Evolutionary conservation across 2,888 invertebrate species (phyloP).

Genomic region (Acanthosepion pharaonis): DNA sequence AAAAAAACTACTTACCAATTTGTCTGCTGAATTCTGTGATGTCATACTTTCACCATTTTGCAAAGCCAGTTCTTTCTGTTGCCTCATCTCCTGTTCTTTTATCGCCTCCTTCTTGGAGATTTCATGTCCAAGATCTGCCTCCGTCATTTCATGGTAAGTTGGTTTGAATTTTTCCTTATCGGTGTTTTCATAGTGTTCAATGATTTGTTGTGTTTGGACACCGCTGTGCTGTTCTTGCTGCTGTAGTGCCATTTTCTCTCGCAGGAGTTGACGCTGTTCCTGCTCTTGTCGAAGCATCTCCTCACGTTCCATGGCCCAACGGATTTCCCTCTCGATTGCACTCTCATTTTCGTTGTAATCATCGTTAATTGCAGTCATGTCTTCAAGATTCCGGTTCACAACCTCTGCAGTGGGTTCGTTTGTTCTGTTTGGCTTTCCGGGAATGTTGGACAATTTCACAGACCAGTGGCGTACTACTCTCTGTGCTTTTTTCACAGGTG

Average conservation of each 20-base stretch:
- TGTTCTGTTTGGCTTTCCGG: constrained; percentile 48
- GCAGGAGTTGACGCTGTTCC: constrained; percentile 52
- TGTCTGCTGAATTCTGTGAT: too few species aligned
- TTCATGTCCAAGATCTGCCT: constrained; percentile 68
- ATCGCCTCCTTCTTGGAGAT: constrained; percentile 59
- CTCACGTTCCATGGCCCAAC: constrained; percentile 69
- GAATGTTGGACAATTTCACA: constrained; percentile 58
- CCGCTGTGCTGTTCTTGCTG: background rate
- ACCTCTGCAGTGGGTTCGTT: constrained; percentile 51
- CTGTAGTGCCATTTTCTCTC: constrained; percentile 47
- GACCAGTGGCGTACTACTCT: constrained; percentile 62
- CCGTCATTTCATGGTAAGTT: constrained; percentile 68
- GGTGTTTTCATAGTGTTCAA: background rate
- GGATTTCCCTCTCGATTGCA: constrained; percentile 71
- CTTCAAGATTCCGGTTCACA: constrained; percentile 54
- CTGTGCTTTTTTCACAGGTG: background rate
- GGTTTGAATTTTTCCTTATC: constrained; percentile 50
- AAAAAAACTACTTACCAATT: too few species aligned
- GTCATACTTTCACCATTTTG: background rate
- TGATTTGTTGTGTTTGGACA: background rate
- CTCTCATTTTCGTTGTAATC: constrained; percentile 62
- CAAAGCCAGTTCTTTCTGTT: background rate
- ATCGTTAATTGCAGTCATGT: constrained; percentile 53
- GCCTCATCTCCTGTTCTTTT: constrained; percentile 54
- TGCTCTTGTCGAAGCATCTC: constrained; percentile 65